Evolutionary conservation across 2,113 vertebrate species (phyloP).

Genomic region (Saguinus imperator): DNA sequence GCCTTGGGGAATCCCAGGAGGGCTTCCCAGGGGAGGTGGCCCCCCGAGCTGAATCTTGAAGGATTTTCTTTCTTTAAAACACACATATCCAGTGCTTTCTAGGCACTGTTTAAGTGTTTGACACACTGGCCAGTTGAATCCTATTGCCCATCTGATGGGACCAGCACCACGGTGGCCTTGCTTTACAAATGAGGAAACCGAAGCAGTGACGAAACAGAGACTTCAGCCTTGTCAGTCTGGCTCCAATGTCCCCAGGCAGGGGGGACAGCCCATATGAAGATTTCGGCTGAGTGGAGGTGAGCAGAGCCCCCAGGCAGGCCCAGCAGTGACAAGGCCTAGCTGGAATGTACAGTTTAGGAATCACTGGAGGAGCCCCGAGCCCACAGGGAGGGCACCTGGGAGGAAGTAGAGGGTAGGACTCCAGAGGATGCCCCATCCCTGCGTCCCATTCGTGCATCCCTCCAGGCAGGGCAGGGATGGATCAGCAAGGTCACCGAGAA

Average conservation of each 20-base stretch:
- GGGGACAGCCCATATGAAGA: neutral
- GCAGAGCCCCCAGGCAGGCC: neutral
- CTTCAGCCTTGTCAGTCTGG: neutral
- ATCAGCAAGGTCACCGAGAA: neutral
- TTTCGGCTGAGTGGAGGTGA: neutral
- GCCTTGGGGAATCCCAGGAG: too few species aligned
- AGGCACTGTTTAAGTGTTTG: neutral
- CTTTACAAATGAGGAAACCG: neutral
- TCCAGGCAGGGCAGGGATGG: too few species aligned
- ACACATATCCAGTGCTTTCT: neutral
- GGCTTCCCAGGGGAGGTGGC: neutral
- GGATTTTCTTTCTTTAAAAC: neutral
- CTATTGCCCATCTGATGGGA: neutral
- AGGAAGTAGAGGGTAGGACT: neutral
- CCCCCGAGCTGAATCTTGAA: neutral
- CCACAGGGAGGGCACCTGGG: neutral
- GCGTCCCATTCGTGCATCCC: too few species aligned
- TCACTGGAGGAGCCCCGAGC: neutral
- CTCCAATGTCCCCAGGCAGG: neutral
- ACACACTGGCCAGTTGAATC: neutral
- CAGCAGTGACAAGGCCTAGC: neutral
- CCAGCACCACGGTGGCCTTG: neutral
- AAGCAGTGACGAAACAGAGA: neutral
- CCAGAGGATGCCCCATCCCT: neutral
- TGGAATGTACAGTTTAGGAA: neutral